These are phyloP conservation scores for Stomatorhinus ivindoensis DNA, from an alignment of 2,113 vertebrate genomes.

Conservation along the genomic window DNA sequence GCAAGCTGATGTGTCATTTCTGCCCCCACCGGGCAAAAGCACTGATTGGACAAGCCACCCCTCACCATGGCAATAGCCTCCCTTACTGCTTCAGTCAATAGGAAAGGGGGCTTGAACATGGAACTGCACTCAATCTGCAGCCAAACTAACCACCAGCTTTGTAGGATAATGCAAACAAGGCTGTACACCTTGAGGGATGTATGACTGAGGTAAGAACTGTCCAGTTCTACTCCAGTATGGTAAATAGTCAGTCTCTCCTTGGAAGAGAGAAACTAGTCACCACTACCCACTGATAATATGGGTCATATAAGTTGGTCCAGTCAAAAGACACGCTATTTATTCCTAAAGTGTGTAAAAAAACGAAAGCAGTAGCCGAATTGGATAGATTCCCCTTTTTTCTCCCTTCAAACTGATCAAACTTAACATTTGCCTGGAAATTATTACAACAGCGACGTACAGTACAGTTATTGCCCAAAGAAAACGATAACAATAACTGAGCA, in stretches of 20 bases:
- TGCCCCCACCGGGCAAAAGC: constrained; percentile 3
- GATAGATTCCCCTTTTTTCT: background rate
- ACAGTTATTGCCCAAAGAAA: background rate
- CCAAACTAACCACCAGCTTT: background rate
- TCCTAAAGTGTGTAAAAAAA: background rate
- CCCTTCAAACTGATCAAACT: background rate
- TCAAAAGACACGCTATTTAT: background rate
- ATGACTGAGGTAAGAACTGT: background rate
- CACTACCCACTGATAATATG: background rate
- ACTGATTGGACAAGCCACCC: constrained; percentile 2
- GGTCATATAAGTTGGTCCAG: background rate
- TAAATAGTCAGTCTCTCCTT: background rate
- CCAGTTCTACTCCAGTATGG: background rate
- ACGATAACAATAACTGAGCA: background rate
- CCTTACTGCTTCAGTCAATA: background rate
- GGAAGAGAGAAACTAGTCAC: background rate
- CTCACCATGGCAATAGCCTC: constrained; percentile 3
- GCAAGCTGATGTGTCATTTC: constrained; percentile 12
- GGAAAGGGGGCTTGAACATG: background rate
- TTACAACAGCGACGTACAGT: background rate
- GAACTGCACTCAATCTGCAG: background rate
- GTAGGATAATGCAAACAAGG: background rate
- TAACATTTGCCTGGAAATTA: background rate
- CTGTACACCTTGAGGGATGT: background rate
- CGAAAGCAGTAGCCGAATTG: background rate